A percentile compares a stretch with the other conserved stretches of the same genome.
phyloP scores from a whole-genome alignment of 2,113 vertebrate genomes.

The Tichodroma muraria region DNA sequence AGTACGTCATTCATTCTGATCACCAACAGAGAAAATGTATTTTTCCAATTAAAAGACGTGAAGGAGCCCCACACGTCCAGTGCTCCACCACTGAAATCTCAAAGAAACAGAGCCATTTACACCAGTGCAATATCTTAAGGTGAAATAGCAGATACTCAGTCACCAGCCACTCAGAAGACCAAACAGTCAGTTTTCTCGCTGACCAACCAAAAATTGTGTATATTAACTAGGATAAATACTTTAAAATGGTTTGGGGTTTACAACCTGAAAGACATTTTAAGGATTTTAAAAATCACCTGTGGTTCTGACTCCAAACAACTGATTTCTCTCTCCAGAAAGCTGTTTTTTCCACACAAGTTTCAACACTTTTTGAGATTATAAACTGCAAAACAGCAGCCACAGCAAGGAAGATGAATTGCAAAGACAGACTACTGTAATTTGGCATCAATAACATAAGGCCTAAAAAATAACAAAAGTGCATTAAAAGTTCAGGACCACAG shows the following conservation, averaged over 20 bases:
- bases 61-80: rapidly evolving
- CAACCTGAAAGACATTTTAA: background rate
- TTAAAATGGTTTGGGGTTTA: background rate
- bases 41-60: background rate
- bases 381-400: background rate
- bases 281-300: background rate
- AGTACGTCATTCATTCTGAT: background rate
- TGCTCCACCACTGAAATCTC: background rate
- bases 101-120: background rate
- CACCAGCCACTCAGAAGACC: background rate
- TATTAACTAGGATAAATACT: background rate
- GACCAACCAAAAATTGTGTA: background rate
- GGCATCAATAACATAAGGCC: background rate
- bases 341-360: background rate
- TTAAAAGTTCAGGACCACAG: background rate
- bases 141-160: background rate
- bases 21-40: background rate
- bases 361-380: background rate
- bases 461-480: background rate
- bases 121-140: background rate
- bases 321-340: background rate
- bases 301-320: background rate
- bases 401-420: background rate
- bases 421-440: background rate
- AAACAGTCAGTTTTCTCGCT: background rate